Evolutionary conservation across 64 coral and sea anemone species (phyloP), one percentile per base, ranked within the genome.

Genomic region (Stylophora pistillata): DNA sequence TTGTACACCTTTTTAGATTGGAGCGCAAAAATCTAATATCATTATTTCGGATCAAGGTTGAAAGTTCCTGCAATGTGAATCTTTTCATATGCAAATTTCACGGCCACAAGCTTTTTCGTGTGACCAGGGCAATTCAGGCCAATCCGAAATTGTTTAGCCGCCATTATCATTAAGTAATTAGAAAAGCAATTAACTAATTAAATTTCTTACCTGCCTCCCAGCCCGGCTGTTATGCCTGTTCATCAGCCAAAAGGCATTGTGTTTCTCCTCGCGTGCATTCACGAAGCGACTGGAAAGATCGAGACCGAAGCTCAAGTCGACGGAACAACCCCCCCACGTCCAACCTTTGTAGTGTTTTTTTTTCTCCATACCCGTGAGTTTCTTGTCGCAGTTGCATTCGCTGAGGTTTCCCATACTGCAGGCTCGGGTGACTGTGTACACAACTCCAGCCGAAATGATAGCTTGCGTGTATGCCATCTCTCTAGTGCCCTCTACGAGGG

Each of bases 381-480:
- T 64, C 80, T 34, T 53, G 33, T 95, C 81, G 76, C 96, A 98
- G 9, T 74, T 34, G 29, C 93, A 98, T 28, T 90, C 90, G 18
- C 70, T 90, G 15, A 91, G 53, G 63, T 93, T 89, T 7, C 92
- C 92, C 41, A 73, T 89, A 23, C 82, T 93, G 37, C 93, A 95
- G 0, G 93, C 94, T 58, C 57, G 87, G 16, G 90, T 91, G 14
- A 99, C 91, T 18, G 97, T 79, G 27, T 95, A 88, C 14, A 89
- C 97, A 34, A 99, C 86, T 20, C 92, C 97, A 23, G 97, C 97
- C 55, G 97, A 90, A 34, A 81, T 95, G 63, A 99, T 88, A 23
- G 97, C 93, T 71, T 99, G 94, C 21, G 93, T 74, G 26, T 85
- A 99, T 0, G 97, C 97, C 4, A 90, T 78, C 70, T 99, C 97